Evolutionary conservation across 2,888 invertebrate genomes (phyloP).

Genomic region (Cenopis cana): DNA sequence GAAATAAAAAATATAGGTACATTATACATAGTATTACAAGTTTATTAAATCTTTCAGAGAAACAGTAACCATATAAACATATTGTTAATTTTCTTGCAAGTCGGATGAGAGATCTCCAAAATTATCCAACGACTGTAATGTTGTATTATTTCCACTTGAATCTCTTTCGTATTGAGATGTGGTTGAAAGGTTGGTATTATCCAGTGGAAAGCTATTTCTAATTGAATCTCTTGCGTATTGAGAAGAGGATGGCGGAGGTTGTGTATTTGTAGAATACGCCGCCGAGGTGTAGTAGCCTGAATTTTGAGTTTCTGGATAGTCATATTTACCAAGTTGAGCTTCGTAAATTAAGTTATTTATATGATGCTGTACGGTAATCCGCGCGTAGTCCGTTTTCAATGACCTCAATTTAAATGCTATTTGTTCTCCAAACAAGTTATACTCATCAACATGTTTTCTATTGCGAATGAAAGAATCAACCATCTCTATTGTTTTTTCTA

Average conservation of each 20-base stretch:
- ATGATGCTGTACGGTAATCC: slow-evolving; percentile 47
- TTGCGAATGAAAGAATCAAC: too few relatives aligned
- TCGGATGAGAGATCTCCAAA: slow-evolving; percentile 44
- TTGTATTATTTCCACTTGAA: slow-evolving; percentile 16
- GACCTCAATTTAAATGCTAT: too few relatives aligned
- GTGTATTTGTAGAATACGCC: too few relatives aligned
- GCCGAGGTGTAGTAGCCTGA: slow-evolving; percentile 28
- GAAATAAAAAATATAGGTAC: slow-evolving; percentile 43
- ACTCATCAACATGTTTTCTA: too few relatives aligned
- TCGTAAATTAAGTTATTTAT: slow-evolving; percentile 48
- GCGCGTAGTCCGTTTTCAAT: slow-evolving; percentile 46
- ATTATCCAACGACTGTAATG: slow-evolving; percentile 42
- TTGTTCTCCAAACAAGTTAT: too few relatives aligned
- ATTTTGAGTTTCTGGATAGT: slow-evolving; percentile 46
- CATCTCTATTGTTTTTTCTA: too few relatives aligned
- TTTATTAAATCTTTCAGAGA: slow-evolving; percentile 44
- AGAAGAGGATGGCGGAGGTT: slow-evolving; percentile 42
- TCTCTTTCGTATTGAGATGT: slow-evolving; percentile 37
- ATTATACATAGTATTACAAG: too few relatives aligned
- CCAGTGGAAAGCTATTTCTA: slow-evolving; percentile 37
- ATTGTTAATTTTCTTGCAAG: slow-evolving; percentile 47
- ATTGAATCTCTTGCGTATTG: slow-evolving; percentile 43
- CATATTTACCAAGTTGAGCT: slow-evolving; percentile 46
- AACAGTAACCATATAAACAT: slow-evolving; percentile 46
- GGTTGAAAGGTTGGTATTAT: slow-evolving; percentile 45